phyloP scores from a whole-genome alignment of 2,888 invertebrate species.

The Heteropelma amictum region DNA sequence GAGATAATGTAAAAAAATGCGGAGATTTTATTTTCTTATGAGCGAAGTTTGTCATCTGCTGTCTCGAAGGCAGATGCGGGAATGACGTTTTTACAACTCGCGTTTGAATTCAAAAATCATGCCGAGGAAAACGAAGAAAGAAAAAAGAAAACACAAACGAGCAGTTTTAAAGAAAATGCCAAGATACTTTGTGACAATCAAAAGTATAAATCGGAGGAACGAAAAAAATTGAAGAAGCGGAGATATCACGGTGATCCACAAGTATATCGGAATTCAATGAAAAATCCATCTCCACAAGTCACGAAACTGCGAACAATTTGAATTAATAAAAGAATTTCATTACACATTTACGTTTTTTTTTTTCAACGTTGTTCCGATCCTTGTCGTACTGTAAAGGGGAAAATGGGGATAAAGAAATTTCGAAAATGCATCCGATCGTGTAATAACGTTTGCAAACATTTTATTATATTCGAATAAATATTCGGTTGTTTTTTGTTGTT shows the following conservation, averaged over 20 bases:
- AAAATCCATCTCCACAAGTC: constrained; percentile 9
- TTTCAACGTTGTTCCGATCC: constrained; percentile 6
- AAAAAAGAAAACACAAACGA: not conserved
- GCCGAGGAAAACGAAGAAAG: not conserved
- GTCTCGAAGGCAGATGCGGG: constrained; percentile 38
- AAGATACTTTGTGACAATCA: not conserved
- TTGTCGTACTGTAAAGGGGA: not conserved
- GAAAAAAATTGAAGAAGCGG: not conserved
- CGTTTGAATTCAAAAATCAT: constrained; percentile 12
- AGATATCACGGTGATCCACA: not conserved
- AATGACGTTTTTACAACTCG: constrained; percentile 32
- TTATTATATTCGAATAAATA: constrained; percentile 63
- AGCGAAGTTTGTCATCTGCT: constrained; percentile 47
- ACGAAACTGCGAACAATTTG: constrained; percentile 26
- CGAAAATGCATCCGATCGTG: constrained; percentile 10
- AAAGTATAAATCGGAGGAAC: not conserved
- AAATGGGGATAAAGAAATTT: constrained; percentile 4
- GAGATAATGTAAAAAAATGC: constrained; percentile 43
- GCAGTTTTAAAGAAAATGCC: not conserved
- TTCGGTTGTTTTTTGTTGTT: constrained; percentile 15
- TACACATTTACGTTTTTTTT: constrained; percentile 20
- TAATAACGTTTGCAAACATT: constrained; percentile 67
- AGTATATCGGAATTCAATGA: not conserved
- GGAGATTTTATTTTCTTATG: constrained; percentile 59
- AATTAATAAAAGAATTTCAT: constrained; percentile 34